phyloP scores from a whole-genome alignment of 2,797 vertebrate species.

The Spinibarbus caldwelli region DNA sequence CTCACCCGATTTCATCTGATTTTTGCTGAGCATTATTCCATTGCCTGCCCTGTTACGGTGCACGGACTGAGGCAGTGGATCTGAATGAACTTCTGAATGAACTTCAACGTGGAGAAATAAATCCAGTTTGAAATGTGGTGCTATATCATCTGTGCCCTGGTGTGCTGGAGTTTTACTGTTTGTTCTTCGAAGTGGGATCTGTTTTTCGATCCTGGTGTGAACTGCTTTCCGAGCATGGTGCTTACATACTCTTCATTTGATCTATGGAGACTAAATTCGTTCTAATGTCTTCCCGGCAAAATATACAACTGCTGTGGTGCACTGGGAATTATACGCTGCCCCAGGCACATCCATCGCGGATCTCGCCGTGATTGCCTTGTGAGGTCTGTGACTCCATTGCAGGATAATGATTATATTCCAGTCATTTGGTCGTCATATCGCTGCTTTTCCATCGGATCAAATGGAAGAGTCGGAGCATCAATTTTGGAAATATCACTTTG shows the following conservation, averaged over 20 bases:
- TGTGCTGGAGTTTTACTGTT: neutral
- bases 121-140: neutral
- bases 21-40: no score
- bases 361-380: neutral
- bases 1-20: neutral
- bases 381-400: neutral
- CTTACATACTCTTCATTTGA: no score
- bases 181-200: neutral
- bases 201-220: neutral
- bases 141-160: neutral
- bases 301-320: no score
- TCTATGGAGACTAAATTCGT: no score
- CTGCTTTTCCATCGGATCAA: neutral
- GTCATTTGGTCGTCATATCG: neutral
- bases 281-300: no score
- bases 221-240: no score
- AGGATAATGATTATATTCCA: neutral
- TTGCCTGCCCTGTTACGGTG: neutral
- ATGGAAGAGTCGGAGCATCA: no score
- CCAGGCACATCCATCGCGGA: no score
- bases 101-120: neutral
- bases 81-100: neutral
- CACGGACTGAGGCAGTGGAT: neutral
- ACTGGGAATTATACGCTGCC: no score
- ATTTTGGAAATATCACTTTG: neutral